Evolutionary conservation across 2,113 vertebrate genomes (phyloP).

Genomic region (Lepidothrix coronata): DNA sequence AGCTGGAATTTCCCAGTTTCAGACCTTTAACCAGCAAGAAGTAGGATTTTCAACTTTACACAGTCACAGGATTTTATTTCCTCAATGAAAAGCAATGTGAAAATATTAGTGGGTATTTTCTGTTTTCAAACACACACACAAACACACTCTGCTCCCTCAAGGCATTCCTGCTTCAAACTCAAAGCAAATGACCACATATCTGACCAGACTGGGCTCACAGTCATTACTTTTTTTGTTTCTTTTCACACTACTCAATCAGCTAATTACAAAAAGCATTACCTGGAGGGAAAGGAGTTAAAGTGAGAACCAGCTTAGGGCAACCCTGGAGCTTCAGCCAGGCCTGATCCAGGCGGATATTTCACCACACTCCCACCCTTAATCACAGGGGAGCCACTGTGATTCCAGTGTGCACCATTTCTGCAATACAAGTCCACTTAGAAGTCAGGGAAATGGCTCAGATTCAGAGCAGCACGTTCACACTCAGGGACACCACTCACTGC

Average conservation of each 20-base stretch:
- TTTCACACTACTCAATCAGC: not conserved
- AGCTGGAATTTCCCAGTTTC: not conserved
- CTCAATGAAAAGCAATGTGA: not conserved
- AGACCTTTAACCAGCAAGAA: not conserved
- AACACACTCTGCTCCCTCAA: not conserved
- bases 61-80: not conserved
- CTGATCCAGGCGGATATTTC: not conserved
- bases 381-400: not conserved
- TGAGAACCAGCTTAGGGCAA: not conserved
- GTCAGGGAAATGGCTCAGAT: not conserved
- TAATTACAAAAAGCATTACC: not conserved
- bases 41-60: not conserved
- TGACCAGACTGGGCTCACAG: not conserved
- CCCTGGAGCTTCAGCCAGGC: not conserved
- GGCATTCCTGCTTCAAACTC: not conserved
- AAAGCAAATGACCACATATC: not conserved
- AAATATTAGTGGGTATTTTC: not conserved
- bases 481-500: not conserved
- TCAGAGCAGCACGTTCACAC: fast-evolving
- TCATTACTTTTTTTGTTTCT: not conserved
- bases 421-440: fast-evolving
- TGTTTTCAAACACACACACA: not conserved
- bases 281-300: not conserved
- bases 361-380: not conserved
- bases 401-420: fast-evolving